Evolutionary conservation across 2,113 vertebrate species (phyloP).

Genomic region (Semicossyphus pulcher): DNA sequence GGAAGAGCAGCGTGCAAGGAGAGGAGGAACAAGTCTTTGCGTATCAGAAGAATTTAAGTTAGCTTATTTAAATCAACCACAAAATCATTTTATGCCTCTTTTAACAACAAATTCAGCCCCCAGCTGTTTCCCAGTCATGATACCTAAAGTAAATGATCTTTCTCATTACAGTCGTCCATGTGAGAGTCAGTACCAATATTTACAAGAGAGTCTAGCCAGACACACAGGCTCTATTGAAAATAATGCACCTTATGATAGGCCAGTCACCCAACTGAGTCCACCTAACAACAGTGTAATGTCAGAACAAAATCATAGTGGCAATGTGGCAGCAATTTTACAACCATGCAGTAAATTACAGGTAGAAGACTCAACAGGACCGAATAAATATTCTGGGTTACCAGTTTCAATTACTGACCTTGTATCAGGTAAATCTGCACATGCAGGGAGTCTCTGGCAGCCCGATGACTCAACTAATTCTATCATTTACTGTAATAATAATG

Average conservation of each 20-base stretch:
- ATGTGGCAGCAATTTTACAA: conserved; percentile 33
- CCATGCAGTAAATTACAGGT: not conserved
- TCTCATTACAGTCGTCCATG: not conserved
- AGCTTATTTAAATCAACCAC: conserved; percentile 33
- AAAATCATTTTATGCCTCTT: not conserved
- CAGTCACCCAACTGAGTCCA: conserved; percentile 7
- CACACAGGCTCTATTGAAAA: conserved; percentile 9
- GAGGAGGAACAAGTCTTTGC: conserved; percentile 8
- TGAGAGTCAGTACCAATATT: conserved; percentile 17
- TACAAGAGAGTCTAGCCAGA: conserved; percentile 2
- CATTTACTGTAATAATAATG: conserved; percentile 12
- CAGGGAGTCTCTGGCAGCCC: not conserved
- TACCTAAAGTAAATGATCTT: conserved; percentile 13
- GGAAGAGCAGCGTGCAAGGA: conserved; percentile 50
- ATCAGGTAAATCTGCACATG: not conserved
- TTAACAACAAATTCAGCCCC: conserved; percentile 14
- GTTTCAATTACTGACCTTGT: conserved; percentile 13
- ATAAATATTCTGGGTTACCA: conserved; percentile 8
- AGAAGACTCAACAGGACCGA: conserved; percentile 15
- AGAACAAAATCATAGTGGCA: not conserved
- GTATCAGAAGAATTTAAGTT: conserved; percentile 17
- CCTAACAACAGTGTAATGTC: not conserved
- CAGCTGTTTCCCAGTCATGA: conserved; percentile 16
- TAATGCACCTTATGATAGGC: not conserved
- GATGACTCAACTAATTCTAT: not conserved